Percentiles rank a stretch among this genome's conserved stretches.
phyloP scores from a whole-genome alignment of 1,140 invertebrate genomes.

The Epicauta chinensis region DNA sequence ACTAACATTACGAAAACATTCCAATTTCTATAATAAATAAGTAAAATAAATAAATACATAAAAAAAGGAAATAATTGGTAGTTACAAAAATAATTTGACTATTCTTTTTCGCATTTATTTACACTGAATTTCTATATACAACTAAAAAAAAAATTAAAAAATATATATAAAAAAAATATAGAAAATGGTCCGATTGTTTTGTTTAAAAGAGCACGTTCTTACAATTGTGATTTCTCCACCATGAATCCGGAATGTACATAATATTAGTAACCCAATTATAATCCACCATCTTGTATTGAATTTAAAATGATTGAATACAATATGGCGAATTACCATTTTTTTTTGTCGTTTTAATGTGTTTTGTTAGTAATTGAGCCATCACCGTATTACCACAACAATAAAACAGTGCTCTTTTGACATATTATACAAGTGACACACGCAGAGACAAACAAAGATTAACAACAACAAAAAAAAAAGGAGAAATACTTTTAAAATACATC shows the following conservation, averaged over 20 bases:
- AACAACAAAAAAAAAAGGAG: neutral
- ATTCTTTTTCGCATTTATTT: constrained; percentile 1
- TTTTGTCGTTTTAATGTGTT: no score
- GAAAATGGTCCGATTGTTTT: constrained; percentile 3
- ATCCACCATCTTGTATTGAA: no score
- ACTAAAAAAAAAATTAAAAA: constrained; percentile 1
- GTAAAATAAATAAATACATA: no score
- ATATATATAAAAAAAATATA: constrained; percentile 6
- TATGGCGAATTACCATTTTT: no score
- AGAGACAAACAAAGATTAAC: neutral
- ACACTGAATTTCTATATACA: constrained; percentile 13
- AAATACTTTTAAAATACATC: no score
- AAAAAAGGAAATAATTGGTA: no score
- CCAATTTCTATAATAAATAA: no score
- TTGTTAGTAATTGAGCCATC: no score
- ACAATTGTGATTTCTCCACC: neutral
- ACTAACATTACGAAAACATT: no score
- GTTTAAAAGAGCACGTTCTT: constrained; percentile 8
- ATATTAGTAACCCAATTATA: no score
- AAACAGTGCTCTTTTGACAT: constrained; percentile 4
- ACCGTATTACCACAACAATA: constrained; percentile 6
- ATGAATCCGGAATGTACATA: constrained; percentile 2
- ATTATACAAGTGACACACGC: no score
- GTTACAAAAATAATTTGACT: neutral
- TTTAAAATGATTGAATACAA: no score